These are phyloP conservation scores for human DNA, from an alignment of 2,113 vertebrate genomes.

Conservation along the genomic window DNA sequence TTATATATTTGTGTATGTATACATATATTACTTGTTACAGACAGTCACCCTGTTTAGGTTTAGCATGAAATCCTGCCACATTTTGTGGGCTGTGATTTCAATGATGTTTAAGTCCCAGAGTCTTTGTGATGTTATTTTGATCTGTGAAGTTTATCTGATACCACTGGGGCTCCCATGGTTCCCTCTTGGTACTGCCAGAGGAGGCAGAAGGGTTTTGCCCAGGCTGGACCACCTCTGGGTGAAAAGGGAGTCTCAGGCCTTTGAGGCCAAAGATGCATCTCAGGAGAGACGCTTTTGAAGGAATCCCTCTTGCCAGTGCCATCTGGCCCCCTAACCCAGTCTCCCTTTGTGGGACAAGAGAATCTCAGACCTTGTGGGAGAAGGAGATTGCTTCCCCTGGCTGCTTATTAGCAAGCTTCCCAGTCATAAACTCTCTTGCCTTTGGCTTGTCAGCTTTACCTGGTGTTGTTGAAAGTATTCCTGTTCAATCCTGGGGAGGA, in stretches of 20 bases:
- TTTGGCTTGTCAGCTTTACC: neutral
- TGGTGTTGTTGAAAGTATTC: neutral
- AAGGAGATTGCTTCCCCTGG: neutral
- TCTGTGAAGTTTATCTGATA: neutral
- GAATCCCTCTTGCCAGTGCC: neutral
- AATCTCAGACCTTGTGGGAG: neutral
- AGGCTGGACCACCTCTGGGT: neutral
- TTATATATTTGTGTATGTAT: neutral
- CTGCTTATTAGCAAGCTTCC: neutral
- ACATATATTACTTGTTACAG: neutral
- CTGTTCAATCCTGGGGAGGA: neutral
- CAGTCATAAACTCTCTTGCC: neutral
- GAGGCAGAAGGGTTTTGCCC: neutral
- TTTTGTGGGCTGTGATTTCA: neutral
- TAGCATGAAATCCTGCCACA: neutral
- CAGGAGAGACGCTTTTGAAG: neutral
- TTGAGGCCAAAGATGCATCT: neutral
- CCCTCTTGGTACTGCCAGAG: neutral
- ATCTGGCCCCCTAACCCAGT: neutral
- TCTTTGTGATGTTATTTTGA: neutral
- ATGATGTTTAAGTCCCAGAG: neutral
- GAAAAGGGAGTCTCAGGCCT: neutral
- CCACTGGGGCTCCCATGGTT: neutral
- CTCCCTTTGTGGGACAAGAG: neutral
- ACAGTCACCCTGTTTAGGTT: neutral